phyloP scores from a whole-genome alignment of 2,888 invertebrate species.

The Drosophila rellima region DNA sequence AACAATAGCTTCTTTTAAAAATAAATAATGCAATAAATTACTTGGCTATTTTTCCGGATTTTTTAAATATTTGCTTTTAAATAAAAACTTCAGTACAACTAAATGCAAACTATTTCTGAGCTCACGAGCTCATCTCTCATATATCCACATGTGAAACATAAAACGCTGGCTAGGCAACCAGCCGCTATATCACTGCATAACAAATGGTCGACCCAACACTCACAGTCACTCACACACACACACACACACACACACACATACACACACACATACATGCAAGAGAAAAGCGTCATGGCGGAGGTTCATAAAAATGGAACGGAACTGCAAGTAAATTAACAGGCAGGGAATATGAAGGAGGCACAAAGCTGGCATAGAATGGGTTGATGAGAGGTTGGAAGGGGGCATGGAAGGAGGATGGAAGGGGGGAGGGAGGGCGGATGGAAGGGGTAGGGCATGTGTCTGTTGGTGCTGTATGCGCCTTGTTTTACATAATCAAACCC shows the following conservation, averaged over 20 bases:
- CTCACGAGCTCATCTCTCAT: constrained; percentile 59
- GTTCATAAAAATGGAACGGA: constrained; percentile 82
- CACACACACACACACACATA: constrained; percentile 30
- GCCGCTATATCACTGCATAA: constrained; percentile 70
- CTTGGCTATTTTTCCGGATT: too few species aligned
- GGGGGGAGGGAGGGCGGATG: constrained; percentile 2
- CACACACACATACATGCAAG: constrained; percentile 27
- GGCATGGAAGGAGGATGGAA: constrained; percentile 3
- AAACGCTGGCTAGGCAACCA: constrained; percentile 53
- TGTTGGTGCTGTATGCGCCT: constrained; percentile 44
- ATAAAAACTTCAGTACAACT: not conserved
- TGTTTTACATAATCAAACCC: constrained; percentile 75
- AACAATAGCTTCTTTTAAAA: too few species aligned
- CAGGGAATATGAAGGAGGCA: constrained; percentile 62
- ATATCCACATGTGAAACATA: constrained; percentile 53
- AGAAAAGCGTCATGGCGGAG: constrained; percentile 63
- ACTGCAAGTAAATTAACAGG: constrained; percentile 83
- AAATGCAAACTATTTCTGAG: not conserved
- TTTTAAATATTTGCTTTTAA: not conserved
- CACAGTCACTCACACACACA: constrained; percentile 31
- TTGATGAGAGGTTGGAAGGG: not conserved
- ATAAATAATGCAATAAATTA: too few species aligned
- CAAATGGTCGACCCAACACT: constrained; percentile 66
- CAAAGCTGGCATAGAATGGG: constrained; percentile 38
- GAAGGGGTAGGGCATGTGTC: constrained; percentile 19